Conservation (phyloP, 1,140 invertebrate species). For the Cydia amplana region DNA sequence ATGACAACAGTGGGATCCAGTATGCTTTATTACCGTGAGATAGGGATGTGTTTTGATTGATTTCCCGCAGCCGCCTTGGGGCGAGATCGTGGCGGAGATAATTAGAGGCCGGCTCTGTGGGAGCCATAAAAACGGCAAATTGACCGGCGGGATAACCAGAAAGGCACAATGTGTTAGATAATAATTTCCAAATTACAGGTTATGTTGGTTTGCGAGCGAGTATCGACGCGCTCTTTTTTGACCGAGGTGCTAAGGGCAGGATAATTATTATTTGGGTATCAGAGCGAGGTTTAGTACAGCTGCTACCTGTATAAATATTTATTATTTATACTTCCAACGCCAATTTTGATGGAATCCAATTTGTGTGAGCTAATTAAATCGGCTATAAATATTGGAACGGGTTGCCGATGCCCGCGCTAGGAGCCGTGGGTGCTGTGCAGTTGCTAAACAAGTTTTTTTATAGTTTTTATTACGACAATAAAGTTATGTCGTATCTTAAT, state of each 20-base stretch:
- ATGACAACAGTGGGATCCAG: constrained; percentile 35
- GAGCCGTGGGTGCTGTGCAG: constrained; percentile 24
- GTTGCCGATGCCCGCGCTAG: constrained; percentile 24
- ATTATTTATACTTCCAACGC: constrained; percentile 75
- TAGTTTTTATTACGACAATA: constrained; percentile 30
- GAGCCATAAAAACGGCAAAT: constrained; percentile 79
- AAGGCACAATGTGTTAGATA: constrained; percentile 80
- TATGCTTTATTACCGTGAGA: constrained; percentile 42
- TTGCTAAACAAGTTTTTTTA: constrained; percentile 25
- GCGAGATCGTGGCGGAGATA: constrained; percentile 74
- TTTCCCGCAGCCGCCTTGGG: constrained; percentile 45
- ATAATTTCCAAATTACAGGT: constrained; percentile 80
- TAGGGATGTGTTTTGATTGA: constrained; percentile 45
- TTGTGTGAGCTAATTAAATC: constrained; percentile 63
- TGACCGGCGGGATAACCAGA: constrained; percentile 79
- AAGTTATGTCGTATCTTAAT: constrained; percentile 29
- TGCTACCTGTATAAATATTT: constrained; percentile 80
- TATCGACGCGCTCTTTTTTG: constrained; percentile 68
- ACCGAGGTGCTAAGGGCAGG: constrained; percentile 77
- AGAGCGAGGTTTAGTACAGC: constrained; percentile 74
- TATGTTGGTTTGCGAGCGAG: constrained; percentile 73
- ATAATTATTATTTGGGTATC: constrained; percentile 79
- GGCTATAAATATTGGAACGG: constrained; percentile 49
- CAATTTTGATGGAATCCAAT: constrained; percentile 66
- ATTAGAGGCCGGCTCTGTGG: constrained; percentile 77